These are phyloP conservation scores for Cephonodes hylas DNA, from an alignment of 2,888 invertebrate species.

Conservation along the genomic window DNA sequence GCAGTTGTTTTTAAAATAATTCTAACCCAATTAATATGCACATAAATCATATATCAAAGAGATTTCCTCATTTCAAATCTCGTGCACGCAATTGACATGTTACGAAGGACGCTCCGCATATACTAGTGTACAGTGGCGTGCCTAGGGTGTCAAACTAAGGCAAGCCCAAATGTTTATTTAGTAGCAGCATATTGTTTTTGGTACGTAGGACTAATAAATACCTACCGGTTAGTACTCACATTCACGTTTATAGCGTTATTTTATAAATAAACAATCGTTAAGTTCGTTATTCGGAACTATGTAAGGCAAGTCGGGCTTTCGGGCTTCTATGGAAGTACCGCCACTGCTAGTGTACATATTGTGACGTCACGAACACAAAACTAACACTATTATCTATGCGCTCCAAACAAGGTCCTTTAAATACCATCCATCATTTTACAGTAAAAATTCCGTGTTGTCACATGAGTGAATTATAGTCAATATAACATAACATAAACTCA, in stretches of 20 bases:
- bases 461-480: neutral
- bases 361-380: neutral
- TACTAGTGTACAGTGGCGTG: neutral
- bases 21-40: neutral
- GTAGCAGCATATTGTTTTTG: too few species aligned
- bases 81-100: neutral
- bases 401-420: neutral
- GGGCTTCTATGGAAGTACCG: too few species aligned
- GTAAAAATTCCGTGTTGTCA: neutral
- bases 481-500: neutral
- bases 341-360: neutral
- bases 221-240: too few species aligned
- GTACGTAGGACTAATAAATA: too few species aligned
- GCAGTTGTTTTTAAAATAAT: neutral
- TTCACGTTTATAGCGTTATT: too few species aligned
- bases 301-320: too few species aligned
- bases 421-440: neutral
- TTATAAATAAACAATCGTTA: too few species aligned
- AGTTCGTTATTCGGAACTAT: too few species aligned
- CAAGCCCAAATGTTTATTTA: too few species aligned
- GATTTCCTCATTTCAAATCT: neutral
- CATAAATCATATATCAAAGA: neutral
- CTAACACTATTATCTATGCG: neutral
- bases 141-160: too few species aligned
- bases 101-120: neutral